phyloP scores from a whole-genome alignment of 1,140 invertebrate species.

The Drosophila serrata region DNA sequence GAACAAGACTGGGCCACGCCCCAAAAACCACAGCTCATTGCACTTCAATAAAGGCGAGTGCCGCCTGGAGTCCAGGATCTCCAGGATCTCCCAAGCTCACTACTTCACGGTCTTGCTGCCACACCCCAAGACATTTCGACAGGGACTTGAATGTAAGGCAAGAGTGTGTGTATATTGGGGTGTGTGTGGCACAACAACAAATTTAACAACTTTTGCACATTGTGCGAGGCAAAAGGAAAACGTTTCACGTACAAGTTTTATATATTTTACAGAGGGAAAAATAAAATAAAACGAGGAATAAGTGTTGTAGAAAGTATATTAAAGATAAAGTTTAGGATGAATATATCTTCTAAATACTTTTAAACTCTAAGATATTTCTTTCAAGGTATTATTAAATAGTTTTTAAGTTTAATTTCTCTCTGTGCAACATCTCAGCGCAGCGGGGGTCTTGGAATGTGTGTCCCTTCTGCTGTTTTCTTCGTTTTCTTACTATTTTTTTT shows the following conservation, averaged over 20 bases:
- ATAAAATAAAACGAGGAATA: background rate
- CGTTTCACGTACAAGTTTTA: constrained; percentile 2
- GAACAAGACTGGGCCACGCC: constrained; percentile 11
- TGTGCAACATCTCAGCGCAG: background rate
- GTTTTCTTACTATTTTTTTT: constrained; percentile 45
- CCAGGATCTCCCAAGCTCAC: background rate
- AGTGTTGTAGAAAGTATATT: background rate
- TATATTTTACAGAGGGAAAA: constrained; percentile 4
- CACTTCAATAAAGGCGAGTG: constrained; percentile 63
- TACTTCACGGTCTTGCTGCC: constrained; percentile 26
- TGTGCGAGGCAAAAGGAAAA: constrained; percentile 22
- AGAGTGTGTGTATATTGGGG: constrained; percentile 12
- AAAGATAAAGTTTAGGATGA: background rate
- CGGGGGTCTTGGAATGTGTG: constrained; percentile 9
- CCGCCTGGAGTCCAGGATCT: constrained; percentile 4
- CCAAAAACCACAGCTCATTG: constrained; percentile 49
- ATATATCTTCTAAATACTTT: background rate
- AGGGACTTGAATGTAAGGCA: constrained; percentile 20
- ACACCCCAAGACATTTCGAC: constrained; percentile 65
- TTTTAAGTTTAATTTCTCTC: background rate
- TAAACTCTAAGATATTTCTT: background rate
- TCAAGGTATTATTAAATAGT: fast-evolving
- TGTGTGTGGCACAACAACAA: constrained; percentile 41
- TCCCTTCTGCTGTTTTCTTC: constrained; percentile 28
- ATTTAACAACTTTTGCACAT: constrained; percentile 68